Base-by-base conservation (phyloP, 2,888 invertebrate species). In the Pristionchus maxplancki region DNA sequence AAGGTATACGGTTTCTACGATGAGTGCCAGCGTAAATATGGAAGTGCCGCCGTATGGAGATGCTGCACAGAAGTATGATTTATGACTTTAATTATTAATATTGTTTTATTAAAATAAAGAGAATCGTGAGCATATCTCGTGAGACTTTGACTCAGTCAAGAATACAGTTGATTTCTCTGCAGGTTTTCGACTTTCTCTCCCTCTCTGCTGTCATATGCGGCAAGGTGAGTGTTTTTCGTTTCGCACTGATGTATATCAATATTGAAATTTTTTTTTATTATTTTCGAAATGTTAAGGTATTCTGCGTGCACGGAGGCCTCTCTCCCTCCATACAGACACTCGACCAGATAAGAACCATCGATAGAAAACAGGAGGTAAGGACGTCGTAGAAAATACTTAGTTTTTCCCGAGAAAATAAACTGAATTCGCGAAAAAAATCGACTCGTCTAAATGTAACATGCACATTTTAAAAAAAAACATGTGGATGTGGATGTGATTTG, bases 231-330 rank as follows among this genome's bases (percentile, higher is more conserved):
- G n/a, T 17, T 28, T 31, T 40, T 78, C 37, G 37, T 37, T 64
- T n/a, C n/a, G n/a, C n/a, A n/a, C n/a, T n/a, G n/a, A n/a, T n/a
- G n/a, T n/a, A 64, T 86, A 67, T 64, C n/a, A 28, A 67, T 28
- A 11, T 28, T 37, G 0, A 28, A 37, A 67, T 6, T 67, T 88
- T 11, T 48, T 40, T 13, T 31, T 88, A 88, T 13, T 20, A 24
- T n/a, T 88, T 9, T 53, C 1, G 9, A 24, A 13, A 58, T 90
- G 90, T 87, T 93, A 90, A 96, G 96, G 99, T 99, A 95, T 99
- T 99, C 96, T 99, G 99, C 96, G 99, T 99, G 87, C 99, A 99
- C 95, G 99, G 99, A 88, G 99, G 99, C 24, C 96, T 99, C 37
- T 98, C 98, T 82, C 99, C 99, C 1, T 98, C 98, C 31, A 99